Conservation (phyloP, 2,113 vertebrate species). For the Microcebus lehilahytsara region DNA sequence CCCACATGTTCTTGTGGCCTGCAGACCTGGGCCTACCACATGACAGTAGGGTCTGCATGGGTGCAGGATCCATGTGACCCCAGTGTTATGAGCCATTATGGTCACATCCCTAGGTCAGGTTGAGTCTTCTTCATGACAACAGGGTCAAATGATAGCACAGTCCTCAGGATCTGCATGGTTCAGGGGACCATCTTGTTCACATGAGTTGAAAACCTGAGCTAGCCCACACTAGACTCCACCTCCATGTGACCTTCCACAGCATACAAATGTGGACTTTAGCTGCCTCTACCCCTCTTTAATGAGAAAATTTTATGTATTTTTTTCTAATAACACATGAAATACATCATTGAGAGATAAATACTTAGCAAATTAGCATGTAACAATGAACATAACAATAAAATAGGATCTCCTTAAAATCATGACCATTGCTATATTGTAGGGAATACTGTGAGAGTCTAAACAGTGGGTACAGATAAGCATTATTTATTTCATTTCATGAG, state of each 20-base stretch:
- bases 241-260: not conserved
- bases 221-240: not conserved
- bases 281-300: not conserved
- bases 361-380: not conserved
- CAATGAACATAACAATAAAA: not conserved
- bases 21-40: not conserved
- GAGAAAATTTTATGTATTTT: not conserved
- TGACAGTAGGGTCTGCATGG: not conserved
- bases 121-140: not conserved
- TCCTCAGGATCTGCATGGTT: not conserved
- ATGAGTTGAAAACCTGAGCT: not conserved
- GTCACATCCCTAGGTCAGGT: not conserved
- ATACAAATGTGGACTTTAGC: not conserved
- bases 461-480: not conserved
- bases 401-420: not conserved
- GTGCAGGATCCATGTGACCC: not conserved
- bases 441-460: not conserved
- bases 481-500: not conserved
- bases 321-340: not conserved
- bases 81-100: not conserved
- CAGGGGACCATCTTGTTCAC: not conserved
- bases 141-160: not conserved
- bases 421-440: not conserved
- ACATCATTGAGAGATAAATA: not conserved
- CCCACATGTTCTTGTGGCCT: not conserved